phyloP scores from a whole-genome alignment of 1,140 invertebrate species.

The Tribolium castaneum region DNA sequence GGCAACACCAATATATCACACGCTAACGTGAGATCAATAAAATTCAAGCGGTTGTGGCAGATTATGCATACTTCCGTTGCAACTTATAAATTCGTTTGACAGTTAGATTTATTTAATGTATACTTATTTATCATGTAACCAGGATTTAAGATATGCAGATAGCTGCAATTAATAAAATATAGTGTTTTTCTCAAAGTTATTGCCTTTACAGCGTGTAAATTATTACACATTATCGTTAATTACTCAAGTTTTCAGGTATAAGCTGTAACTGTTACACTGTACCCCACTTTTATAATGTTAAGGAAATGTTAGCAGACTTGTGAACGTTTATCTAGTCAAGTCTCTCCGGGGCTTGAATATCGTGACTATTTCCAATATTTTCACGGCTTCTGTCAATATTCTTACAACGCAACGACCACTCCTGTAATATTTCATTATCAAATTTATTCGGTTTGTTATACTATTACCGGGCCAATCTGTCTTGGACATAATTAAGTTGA shows the following conservation, averaged over 20 bases:
- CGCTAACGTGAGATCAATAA: conserved; percentile 5
- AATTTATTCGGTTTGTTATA: neutral
- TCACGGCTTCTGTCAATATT: conserved; percentile 23
- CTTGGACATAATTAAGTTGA: conserved; percentile 11
- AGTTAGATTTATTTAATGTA: conserved; percentile 33
- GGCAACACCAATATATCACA: conserved; percentile 20
- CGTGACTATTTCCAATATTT: conserved; percentile 32
- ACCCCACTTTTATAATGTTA: neutral
- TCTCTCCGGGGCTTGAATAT: neutral
- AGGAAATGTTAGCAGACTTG: neutral
- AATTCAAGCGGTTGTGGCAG: conserved; percentile 15
- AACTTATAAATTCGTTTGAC: conserved; percentile 33
- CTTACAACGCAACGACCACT: conserved; percentile 2
- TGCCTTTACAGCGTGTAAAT: conserved; percentile 1
- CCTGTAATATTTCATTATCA: conserved; percentile 13
- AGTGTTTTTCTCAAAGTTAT: conserved; percentile 22
- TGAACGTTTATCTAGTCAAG: neutral
- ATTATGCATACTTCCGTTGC: conserved; percentile 29
- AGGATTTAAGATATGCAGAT: conserved; percentile 32
- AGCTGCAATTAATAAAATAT: conserved; percentile 31
- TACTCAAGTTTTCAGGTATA: conserved; percentile 10
- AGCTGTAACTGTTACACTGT: neutral
- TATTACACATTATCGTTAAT: conserved; percentile 19
- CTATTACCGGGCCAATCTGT: neutral
- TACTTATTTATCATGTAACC: conserved; percentile 36